These are phyloP conservation scores for Criorhina ranunculi DNA, from an alignment of 2,888 invertebrate species.

Conservation along the genomic window DNA sequence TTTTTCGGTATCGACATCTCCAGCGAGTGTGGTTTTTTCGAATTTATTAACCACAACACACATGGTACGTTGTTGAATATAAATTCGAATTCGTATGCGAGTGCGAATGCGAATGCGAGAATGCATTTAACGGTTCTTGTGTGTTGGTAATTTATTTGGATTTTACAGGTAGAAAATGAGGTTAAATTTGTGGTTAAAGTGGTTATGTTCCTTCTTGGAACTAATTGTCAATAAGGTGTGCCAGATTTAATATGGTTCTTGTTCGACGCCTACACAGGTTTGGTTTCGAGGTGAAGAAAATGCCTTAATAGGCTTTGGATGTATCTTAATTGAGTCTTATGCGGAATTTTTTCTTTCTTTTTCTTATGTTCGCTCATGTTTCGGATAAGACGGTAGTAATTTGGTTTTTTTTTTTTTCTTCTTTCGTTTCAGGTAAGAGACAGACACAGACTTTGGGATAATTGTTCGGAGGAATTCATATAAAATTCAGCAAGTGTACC, in stretches of 20 bases:
- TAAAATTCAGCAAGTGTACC: slow-evolving; percentile 7
- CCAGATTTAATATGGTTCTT: neutral
- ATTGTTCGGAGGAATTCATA: neutral
- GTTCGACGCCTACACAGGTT: neutral
- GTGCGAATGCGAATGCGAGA: slow-evolving; percentile 8
- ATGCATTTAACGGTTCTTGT: slow-evolving; percentile 22
- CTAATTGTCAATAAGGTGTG: neutral
- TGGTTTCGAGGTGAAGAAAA: slow-evolving; percentile 6
- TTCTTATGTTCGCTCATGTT: neutral
- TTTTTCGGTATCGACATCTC: neutral
- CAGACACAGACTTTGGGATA: neutral
- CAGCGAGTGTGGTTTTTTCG: slow-evolving; percentile 2
- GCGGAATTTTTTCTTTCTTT: neutral
- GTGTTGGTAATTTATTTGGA: slow-evolving; percentile 26
- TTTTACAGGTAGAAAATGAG: neutral
- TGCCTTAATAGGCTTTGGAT: slow-evolving; percentile 16
- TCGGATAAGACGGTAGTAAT: neutral
- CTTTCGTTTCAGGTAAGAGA: slow-evolving; percentile 48
- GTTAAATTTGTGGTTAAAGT: slow-evolving; percentile 5
- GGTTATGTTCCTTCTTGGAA: neutral
- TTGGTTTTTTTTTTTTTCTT: slow-evolving; percentile 11
- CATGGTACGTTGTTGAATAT: slow-evolving; percentile 10
- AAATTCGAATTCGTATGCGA: neutral
- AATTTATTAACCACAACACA: slow-evolving; percentile 35
- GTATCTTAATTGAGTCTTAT: slow-evolving; percentile 3